A percentile compares a stretch with the other conserved stretches of the same genome.
Evolutionary conservation across 1,140 invertebrate species (phyloP).

Genomic region (Drosophila chauvacae): DNA sequence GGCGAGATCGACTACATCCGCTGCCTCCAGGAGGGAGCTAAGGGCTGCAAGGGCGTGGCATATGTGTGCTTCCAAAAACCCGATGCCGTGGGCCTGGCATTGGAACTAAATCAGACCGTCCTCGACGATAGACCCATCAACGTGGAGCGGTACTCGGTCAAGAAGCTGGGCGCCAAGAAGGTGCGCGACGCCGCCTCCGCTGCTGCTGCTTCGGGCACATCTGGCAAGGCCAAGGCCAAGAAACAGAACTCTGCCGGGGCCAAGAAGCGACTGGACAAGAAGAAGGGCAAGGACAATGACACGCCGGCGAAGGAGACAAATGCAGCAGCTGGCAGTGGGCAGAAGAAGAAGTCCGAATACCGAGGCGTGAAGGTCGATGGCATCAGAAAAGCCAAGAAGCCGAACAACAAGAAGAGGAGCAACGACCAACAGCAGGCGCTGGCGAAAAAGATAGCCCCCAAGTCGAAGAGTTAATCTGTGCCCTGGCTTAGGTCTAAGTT

Average conservation of each 20-base stretch:
- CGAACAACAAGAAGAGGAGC: conserved; percentile 67
- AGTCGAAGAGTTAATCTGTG: conserved; percentile 35
- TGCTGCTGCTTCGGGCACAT: conserved; percentile 12
- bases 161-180: conserved; percentile 75
- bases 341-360: conserved; percentile 74
- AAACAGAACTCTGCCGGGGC: conserved; percentile 49
- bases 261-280: conserved; percentile 64
- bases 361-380: conserved; percentile 72
- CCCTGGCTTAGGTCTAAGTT: conserved; percentile 7
- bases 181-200: conserved; percentile 53
- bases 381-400: conserved; percentile 71
- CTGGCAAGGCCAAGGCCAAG: conserved; percentile 40
- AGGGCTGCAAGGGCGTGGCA: conserved; percentile 80
- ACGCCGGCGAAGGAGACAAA: conserved; percentile 9
- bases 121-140: conserved; percentile 80
- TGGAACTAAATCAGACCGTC: conserved; percentile 76
- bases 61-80: conserved; percentile 79
- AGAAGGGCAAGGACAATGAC: conserved; percentile 48
- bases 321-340: conserved; percentile 1
- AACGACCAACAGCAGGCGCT: conserved; percentile 55
- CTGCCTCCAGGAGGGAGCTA: conserved; percentile 68
- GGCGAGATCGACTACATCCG: conserved; percentile 83
- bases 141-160: conserved; percentile 73
- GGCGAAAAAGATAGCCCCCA: conserved; percentile 83
- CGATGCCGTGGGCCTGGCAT: conserved; percentile 75